Evolutionary conservation across 1,140 invertebrate species (phyloP), one percentile per base, ranked within the genome.

Genomic region (Zeugodacus cucurbitae): DNA sequence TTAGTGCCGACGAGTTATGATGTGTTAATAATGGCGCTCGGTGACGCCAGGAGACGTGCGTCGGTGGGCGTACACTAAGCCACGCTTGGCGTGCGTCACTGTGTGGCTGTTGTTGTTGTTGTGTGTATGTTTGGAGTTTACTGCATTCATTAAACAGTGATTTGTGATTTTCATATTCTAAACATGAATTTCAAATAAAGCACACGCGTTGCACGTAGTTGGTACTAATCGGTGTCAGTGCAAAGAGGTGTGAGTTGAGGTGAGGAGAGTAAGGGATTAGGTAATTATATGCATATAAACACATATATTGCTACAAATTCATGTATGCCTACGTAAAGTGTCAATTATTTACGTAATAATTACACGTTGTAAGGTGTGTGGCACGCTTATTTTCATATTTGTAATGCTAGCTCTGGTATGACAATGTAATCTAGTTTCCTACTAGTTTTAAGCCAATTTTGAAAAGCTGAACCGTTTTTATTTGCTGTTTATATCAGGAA

Each of bases 1-100:
- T 64, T 14, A 44, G 37, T n/a, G n/a, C 22, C 87, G 78, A 70
- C 87, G 89, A 90, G 89, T 90, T 90, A 90, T 90, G 90, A 90
- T 87, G 90, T 90, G 90, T 89, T 90, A 90, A 90, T 90, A 90
- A 90, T 90, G 90, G 88, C 89, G 90, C 90, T 58, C 48, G 14
- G 6, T 58, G 48, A 90, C 90, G 89, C 90, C 88, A 82, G 41
- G 37, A 48, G 74, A 82, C 74, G 74, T 48, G 41, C 74, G 37
- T 82, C 11, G 41, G 74, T 82, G 74, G 74, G 74, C 74, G 74
- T 82, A 48, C 22, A 82, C 74, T n/a, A 82, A 48, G 34, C 41
- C 22, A 82, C 74, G 22, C 14, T 48, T 10, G 32, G n/a, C 74
- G 22, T 82, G 44, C 74, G 74, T 48, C 85, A 67, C 89, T 89